Evolutionary conservation across 2,888 invertebrate species (phyloP), one percentile per base, ranked within the genome.

Genomic region (Eupithecia tripunctaria): DNA sequence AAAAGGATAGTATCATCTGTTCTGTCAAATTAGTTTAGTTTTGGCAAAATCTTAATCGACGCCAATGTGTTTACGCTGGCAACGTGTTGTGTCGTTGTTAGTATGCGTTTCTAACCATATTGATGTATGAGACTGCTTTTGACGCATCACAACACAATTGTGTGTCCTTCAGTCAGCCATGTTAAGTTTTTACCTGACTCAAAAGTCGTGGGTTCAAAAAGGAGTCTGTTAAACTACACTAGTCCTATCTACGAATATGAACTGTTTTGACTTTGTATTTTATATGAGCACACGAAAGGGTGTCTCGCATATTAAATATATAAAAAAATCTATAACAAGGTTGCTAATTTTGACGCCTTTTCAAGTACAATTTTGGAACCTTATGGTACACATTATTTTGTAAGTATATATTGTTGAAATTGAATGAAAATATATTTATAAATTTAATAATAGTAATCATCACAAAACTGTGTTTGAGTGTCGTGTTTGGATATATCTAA

Each of bases 391-490:
- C 21, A 51, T 12, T 51, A 56, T 56, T 56, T 36, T 56, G 12
- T 56, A 56, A 56, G 12, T 25, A 14, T 56, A 3, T 56, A 25
- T 56, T 56, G 56, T 56, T 56, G 56, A 56, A 56, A 56, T 56
- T 56, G 56, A 25, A 56, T 56, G 10, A 56, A 21, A 25, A 56
- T 25, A 14, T 56, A 12, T 21, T 12, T 21, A 51, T 51, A 51
- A 21, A 51, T 51, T 51, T 21, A 12, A 4, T 21, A 51, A 21
- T 3, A 56, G 21, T 21, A 12, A 25, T 56, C 25, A 25, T 14
- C 25, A 56, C 56, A 56, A 25, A 56, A 25, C n/a, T 25, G 51
- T 21, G 1, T 56, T 14, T 25, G 56, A 14, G 25, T 56, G 21
- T 56, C 25, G 51, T 25, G 56, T 25, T 56, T 29, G 29, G 7